These are phyloP conservation scores for Brachyptera risi DNA, from an alignment of 2,888 invertebrate species.

Conservation along the genomic window DNA sequence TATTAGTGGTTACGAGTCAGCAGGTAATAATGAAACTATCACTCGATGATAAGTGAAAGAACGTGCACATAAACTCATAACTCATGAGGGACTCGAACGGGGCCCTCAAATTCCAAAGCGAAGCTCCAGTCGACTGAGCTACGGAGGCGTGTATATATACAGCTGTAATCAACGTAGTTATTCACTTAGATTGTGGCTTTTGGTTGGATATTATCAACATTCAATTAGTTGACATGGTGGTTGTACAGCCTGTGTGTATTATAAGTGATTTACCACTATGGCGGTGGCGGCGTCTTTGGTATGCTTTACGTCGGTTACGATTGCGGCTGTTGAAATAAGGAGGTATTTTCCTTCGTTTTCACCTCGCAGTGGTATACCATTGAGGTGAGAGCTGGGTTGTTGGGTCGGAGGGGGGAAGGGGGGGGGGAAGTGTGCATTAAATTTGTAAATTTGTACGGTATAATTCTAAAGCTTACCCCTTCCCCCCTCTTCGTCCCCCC, in stretches of 20 bases:
- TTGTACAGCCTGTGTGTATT: no score
- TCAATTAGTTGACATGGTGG: slow-evolving; percentile 18
- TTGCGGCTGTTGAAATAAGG: slow-evolving; percentile 9
- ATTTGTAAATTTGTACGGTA: slow-evolving; percentile 13
- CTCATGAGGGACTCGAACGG: no score
- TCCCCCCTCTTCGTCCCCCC: no score
- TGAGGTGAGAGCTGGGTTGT: slow-evolving; percentile 3
- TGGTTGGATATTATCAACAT: slow-evolving; percentile 19
- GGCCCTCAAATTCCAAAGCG: no score
- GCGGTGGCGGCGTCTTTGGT: slow-evolving; percentile 13
- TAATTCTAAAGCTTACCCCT: slow-evolving; percentile 5
- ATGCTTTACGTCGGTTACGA: slow-evolving; percentile 13
- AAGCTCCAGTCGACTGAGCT: no score
- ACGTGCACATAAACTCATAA: no score
- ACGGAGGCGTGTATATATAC: no score
- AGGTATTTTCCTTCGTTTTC: slow-evolving; percentile 5
- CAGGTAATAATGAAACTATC: no score
- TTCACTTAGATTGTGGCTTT: neutral
- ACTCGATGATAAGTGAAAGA: no score
- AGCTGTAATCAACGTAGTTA: no score
- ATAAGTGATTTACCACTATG: slow-evolving; percentile 20
- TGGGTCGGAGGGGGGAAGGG: neutral
- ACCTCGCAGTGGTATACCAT: slow-evolving; percentile 9
- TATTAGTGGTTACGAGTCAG: no score
- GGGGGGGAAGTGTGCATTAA: slow-evolving; percentile 1